phyloP scores from a whole-genome alignment of 2,797 vertebrate genomes.

The Tarsius wallacei region DNA sequence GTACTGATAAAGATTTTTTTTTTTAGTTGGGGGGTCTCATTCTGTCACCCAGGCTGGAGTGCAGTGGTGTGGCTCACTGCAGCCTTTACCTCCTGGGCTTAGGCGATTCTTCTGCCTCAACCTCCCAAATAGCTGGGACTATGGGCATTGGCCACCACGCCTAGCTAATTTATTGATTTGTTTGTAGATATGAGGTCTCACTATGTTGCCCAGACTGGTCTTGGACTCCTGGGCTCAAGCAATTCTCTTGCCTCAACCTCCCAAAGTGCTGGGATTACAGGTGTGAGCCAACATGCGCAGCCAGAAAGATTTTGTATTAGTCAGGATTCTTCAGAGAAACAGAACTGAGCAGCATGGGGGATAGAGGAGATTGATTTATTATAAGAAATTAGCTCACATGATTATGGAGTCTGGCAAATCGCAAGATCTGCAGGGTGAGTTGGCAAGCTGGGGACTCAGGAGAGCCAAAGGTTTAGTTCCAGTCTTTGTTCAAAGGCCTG shows the following conservation, averaged over 20 bases:
- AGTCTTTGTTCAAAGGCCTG: not conserved
- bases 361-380: not conserved
- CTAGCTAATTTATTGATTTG: not conserved
- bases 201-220: not conserved
- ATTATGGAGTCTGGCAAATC: not conserved
- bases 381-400: not conserved
- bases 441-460: not conserved
- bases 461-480: not conserved
- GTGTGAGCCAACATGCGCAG: not conserved
- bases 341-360: not conserved
- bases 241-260: not conserved
- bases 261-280: not conserved
- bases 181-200: not conserved
- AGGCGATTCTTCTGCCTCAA: too few species aligned
- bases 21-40: too few species aligned
- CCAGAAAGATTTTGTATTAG: constrained; percentile 21
- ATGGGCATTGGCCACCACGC: not conserved
- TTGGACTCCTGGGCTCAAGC: not conserved
- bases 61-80: too few species aligned
- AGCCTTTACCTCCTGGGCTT: too few species aligned
- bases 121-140: not conserved
- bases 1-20: not conserved
- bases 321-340: constrained; percentile 46
- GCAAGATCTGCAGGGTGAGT: not conserved
- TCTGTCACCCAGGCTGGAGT: too few species aligned